Base-by-base conservation (phyloP, 2,888 invertebrate genomes). In the Drosophila glabriapex region DNA sequence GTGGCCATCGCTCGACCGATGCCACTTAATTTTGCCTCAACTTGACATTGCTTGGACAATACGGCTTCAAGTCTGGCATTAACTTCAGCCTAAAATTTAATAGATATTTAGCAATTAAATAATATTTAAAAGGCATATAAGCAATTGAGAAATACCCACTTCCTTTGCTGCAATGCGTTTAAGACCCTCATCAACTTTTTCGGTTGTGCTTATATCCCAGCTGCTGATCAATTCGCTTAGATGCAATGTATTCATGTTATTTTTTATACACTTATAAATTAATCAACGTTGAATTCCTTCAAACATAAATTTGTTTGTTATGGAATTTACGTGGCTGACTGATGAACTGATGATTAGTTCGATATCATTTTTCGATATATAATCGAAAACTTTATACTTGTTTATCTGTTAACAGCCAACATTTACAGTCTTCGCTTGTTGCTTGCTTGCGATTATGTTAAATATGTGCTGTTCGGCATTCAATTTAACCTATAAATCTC, bases 1-100 rank as follows among this genome's bases (percentile, higher is more conserved):
- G 96, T 96, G 2, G 96, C 96, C 92, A 98, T 94, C 19, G 97
- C 96, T 92, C 97, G 96, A 63, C 96, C 96, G n/a, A 98, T 95
- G 1, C 96, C 95, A 71, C 96, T 95, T 83, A 98, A 95, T 91
- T 97, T 97, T 19, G 96, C 95, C 91, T 98, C 97, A 35, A 98
- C 94, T 33, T 95, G 95, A 73, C 95, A 95, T 83, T 97, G 96
- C 78, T 96, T 95, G 7, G 95, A 95, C n/a, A 98, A 92, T 35
- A 97, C 95, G 33, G 94, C 94, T 68, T 96, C 95, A 39, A 98
- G 93, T 67, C 96, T 96, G 76, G 95, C 94, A 91, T 96, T 95
- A 6, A 97, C 95, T 79, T 95, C 95, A 52, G 95, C 94, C 97
- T 98, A 67, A 29, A 68, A 76, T 46, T 4, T 16, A 46, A 46